phyloP scores from a whole-genome alignment of 92 coral and sea anemone genomes.

The Palythoa caribaeorum region DNA sequence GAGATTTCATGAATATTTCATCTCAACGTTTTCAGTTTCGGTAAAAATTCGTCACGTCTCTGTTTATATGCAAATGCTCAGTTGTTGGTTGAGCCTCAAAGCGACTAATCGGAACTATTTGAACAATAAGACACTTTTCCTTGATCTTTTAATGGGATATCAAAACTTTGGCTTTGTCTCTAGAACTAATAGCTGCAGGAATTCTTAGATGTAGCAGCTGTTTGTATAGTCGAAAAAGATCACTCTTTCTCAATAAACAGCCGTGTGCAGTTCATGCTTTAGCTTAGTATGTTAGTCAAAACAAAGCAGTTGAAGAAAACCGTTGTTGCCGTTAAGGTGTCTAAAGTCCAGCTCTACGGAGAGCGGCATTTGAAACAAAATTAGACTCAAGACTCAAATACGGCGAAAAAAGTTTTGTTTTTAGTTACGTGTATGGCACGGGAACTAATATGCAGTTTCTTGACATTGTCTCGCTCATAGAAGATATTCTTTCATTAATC shows the following conservation, averaged over 20 bases:
- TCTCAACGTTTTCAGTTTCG: background rate
- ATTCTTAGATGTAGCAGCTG: background rate
- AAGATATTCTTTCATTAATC: slow-evolving; percentile 25
- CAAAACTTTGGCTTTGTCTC: background rate
- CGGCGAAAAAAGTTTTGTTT: background rate
- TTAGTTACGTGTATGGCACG: background rate
- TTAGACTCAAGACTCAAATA: background rate
- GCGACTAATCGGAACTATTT: background rate
- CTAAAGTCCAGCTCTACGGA: too few species aligned
- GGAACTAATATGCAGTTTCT: background rate
- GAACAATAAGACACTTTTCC: background rate
- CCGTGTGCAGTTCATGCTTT: too few species aligned
- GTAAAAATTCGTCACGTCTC: background rate
- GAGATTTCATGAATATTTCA: background rate
- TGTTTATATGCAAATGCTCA: background rate
- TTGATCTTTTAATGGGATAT: background rate
- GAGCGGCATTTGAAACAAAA: too few species aligned
- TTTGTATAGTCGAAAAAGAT: background rate
- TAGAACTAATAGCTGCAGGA: background rate
- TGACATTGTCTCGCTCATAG: background rate
- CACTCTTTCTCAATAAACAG: background rate
- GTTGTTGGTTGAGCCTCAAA: background rate
- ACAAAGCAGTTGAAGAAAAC: too few species aligned
- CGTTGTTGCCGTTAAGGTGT: too few species aligned
- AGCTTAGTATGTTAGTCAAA: too few species aligned